These are phyloP conservation scores for Hyphantria cunea DNA, from an alignment of 1,140 invertebrate genomes.

Conservation along the genomic window DNA sequence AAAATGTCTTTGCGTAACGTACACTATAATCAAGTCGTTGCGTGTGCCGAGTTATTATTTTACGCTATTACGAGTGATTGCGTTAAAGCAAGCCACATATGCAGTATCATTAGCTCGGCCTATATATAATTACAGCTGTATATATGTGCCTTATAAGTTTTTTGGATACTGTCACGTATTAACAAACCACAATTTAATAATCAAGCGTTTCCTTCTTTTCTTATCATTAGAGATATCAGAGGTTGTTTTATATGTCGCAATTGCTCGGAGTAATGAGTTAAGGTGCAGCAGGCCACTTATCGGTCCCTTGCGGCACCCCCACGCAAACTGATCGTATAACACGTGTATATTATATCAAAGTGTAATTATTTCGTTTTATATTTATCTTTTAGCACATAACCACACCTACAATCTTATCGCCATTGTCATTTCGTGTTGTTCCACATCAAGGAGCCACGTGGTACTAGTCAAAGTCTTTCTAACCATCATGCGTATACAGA, in stretches of 20 bases:
- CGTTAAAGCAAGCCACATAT: constrained; percentile 19
- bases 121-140: constrained; percentile 20
- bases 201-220: no score
- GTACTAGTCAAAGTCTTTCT: constrained; percentile 9
- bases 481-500: not conserved
- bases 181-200: not conserved
- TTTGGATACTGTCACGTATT: not conserved
- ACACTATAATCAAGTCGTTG: not conserved
- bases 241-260: no score
- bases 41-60: constrained; percentile 1
- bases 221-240: no score
- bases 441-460: not conserved
- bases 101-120: constrained; percentile 14
- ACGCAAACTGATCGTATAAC: not conserved
- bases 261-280: not conserved
- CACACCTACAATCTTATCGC: not conserved
- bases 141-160: constrained; percentile 8
- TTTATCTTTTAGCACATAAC: not conserved
- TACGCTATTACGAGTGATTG: constrained; percentile 6
- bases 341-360: not conserved
- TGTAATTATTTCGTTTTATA: not conserved
- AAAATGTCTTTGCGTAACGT: not conserved
- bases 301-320: not conserved
- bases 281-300: not conserved
- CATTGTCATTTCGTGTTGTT: constrained; percentile 18